phyloP scores from a whole-genome alignment of 2,888 invertebrate genomes.

The Pantelozetes paolii region DNA sequence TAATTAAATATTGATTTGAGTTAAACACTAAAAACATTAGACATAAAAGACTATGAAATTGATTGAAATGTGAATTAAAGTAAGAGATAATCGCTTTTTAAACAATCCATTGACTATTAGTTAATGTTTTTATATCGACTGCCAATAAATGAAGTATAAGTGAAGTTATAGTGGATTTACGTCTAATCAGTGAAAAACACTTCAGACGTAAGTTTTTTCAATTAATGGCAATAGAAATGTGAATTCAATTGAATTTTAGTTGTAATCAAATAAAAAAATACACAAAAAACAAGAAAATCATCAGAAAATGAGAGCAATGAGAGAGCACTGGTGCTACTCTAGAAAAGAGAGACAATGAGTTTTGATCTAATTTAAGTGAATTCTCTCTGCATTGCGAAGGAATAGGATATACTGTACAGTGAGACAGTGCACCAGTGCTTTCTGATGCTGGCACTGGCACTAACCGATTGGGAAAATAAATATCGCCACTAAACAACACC shows the following conservation, averaged over 20 bases:
- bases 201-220: too few species aligned
- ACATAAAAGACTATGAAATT: too few species aligned
- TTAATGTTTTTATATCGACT: too few species aligned
- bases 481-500: constrained; percentile 6
- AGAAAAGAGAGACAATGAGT: not conserved
- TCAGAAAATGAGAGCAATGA: constrained; percentile 22
- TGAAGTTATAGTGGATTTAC: too few species aligned
- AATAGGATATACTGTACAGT: not conserved
- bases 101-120: too few species aligned
- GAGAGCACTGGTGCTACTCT: not conserved
- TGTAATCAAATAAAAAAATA: not conserved
- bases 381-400: not conserved
- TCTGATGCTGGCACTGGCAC: not conserved
- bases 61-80: too few species aligned
- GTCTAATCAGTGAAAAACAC: too few species aligned
- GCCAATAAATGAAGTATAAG: too few species aligned
- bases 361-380: constrained; percentile 20
- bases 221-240: not conserved
- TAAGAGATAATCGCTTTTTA: too few species aligned
- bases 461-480: constrained; percentile 30
- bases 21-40: too few species aligned
- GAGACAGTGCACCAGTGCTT: not conserved
- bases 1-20: too few species aligned
- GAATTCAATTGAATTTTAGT: not conserved
- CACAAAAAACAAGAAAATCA: not conserved